Evolutionary conservation across 1,140 invertebrate genomes (phyloP).

Genomic region (Idris sp.): DNA sequence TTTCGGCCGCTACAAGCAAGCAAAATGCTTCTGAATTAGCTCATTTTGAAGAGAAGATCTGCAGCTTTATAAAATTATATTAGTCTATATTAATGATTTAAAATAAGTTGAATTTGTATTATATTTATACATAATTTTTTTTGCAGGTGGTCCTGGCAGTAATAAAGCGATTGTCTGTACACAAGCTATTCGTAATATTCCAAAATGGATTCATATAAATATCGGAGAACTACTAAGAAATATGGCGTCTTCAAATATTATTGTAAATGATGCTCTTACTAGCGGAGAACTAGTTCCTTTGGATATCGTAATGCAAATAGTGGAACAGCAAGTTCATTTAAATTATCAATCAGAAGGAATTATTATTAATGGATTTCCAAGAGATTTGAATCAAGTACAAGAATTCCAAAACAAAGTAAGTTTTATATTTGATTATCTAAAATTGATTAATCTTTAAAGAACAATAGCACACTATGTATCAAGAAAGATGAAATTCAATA

Average conservation of each 20-base stretch:
- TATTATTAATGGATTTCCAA: constrained; percentile 93
- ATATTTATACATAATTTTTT: constrained; percentile 4
- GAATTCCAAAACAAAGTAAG: constrained; percentile 92
- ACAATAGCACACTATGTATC: too few species aligned
- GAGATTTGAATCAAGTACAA: constrained; percentile 90
- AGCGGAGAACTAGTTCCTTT: constrained; percentile 90
- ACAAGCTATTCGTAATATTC: constrained; percentile 82
- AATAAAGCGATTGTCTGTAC: constrained; percentile 86
- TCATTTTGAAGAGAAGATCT: too few species aligned
- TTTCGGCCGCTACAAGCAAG: too few species aligned
- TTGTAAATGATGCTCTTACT: constrained; percentile 83
- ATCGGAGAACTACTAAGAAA: constrained; percentile 84
- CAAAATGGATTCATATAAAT: constrained; percentile 87
- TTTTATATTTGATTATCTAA: not conserved
- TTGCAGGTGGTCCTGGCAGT: constrained; percentile 86
- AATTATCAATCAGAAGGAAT: constrained; percentile 83
- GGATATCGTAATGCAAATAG: constrained; percentile 82
- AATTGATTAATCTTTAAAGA: too few species aligned
- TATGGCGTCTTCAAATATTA: constrained; percentile 80
- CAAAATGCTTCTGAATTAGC: too few species aligned
- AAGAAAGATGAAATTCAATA: too few species aligned
- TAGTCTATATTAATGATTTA: too few species aligned
- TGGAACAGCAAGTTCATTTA: constrained; percentile 81
- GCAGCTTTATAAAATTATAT: too few species aligned
- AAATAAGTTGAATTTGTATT: too few species aligned